Base-by-base conservation (phyloP, 1,140 invertebrate genomes). In the Drosophila elegans region DNA sequence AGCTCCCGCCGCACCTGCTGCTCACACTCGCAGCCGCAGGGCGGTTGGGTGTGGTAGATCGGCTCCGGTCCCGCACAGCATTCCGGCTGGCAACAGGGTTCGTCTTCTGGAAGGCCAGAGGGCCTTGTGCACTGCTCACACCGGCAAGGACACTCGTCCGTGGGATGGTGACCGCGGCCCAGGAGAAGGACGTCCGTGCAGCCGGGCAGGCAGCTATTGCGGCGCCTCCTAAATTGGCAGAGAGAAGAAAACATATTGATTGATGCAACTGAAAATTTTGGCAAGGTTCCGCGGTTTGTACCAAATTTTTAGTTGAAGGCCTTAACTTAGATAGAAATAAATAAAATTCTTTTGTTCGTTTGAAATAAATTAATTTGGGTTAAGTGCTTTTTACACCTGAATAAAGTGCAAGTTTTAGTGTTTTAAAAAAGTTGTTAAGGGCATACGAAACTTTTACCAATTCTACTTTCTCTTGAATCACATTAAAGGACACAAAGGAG, bases 101-200 rank as follows among this genome's bases (percentile, higher is more conserved):
- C 53, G 0, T 52, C 10, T 0, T 46, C 55, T 29, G 55, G 25
- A 12, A 16, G 0, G 0, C 36, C 12, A 1, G n/a, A 10, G 25
- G 55, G 41, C 38, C 61, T 73, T 3, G 46, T 11, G 63, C 78
- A 82, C 16, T 60, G 54, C 2, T 75, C 62, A 38, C 76, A 83
- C 9, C 77, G 21, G 45, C 75, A 73, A 6, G 74, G 51, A 51
- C 73, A 74, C 13, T 51, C 63, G 4, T 57, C 78, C 11, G 45
- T 49, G 13, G 59, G 9, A 51, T 80, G 49, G 2, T 10, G 44
- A 3, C 62, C 73, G 6, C 71, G 79, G 7, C 67, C 76, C 39
- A 88, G 52, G n/a, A 88, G 55, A 10, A 88, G 63, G n/a, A 88
- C 83, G 42, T 88, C 83, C n/a, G 84, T 88, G 60, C 80, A 88